Evolutionary conservation across 2,113 vertebrate species (phyloP).

Genomic region (Asarcornis scutulata): DNA sequence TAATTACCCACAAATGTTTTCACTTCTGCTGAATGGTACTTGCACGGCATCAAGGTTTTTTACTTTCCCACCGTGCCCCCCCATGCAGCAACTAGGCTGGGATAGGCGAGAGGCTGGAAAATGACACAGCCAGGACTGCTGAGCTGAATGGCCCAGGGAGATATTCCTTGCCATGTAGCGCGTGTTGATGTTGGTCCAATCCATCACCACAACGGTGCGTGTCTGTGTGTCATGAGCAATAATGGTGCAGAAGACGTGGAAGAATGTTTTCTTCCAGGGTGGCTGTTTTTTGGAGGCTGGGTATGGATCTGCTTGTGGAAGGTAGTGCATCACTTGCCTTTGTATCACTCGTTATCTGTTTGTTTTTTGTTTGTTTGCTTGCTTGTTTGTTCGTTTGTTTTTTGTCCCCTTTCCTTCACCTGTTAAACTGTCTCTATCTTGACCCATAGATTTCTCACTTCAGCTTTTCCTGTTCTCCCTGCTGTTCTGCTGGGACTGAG

Average conservation of each 20-base stretch:
- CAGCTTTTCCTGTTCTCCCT: background rate
- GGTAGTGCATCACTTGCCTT: background rate
- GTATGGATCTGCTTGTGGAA: background rate
- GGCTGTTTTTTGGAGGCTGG: background rate
- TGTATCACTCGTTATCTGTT: background rate
- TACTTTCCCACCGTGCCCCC: background rate
- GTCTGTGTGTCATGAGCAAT: background rate
- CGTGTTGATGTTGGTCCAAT: background rate
- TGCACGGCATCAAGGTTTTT: background rate
- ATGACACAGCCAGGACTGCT: background rate
- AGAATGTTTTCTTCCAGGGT: background rate
- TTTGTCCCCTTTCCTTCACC: background rate
- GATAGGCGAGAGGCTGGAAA: background rate
- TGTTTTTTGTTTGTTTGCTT: background rate
- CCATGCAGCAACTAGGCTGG: background rate
- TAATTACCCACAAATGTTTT: background rate
- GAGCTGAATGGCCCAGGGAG: background rate
- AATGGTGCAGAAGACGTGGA: background rate
- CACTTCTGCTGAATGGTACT: background rate
- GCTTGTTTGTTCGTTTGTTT: background rate
- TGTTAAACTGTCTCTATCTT: background rate
- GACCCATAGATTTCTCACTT: background rate
- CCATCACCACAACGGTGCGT: background rate
- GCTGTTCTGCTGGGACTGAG: no score
- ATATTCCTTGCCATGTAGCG: background rate